Evolutionary conservation across 2,113 vertebrate genomes (phyloP), one percentile per base, ranked within the genome.

Genomic region (Oreocharis arfaki): DNA sequence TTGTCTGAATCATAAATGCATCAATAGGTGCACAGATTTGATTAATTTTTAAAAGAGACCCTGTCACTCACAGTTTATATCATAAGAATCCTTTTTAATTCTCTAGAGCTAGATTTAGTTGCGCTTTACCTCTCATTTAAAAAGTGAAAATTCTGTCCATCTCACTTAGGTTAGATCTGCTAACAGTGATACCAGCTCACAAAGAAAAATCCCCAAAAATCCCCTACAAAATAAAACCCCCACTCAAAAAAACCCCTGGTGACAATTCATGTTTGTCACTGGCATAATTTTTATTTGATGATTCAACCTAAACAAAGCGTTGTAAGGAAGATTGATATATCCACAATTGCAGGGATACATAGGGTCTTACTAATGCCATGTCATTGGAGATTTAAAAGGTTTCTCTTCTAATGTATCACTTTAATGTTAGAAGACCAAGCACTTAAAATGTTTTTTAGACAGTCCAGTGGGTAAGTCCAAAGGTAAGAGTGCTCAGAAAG

Each of bases 181-280:
- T 87, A 49, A 11, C 12, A 52, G 33, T 19, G 23, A 7, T n/a
- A 70, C 8, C 7, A 67, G 5, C 1, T 1, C n/a, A 22, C n/a
- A 22, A 85, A 22, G 23, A 69, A 87, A 56, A 78, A 44, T 1
- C 7, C 42, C 5, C 26, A 55, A 87, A 67, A 44, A 8, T 23
- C 2, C 3, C 3, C 17, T 13, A 9, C 4, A 44, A 71, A 77
- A 33, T 16, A 44, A 59, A 64, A 16, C 3, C 1, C 1, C 14
- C 4, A 6, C 16, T 32, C 23, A 84, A 11, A 46, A 86, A 75
- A 79, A 15, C 8, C 9, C 6, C 7, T 10, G 55, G 10, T 44
- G 33, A 27, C 15, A 52, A 26, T 21, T 74, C 74, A 3, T 27
- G 8, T 6, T 82, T 79, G 20, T 52, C 32, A 47, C 12, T 50